Evolutionary conservation across 1,140 invertebrate genomes (phyloP), one percentile per base, ranked within the genome.

Genomic region (Diorhabda carinulata): DNA sequence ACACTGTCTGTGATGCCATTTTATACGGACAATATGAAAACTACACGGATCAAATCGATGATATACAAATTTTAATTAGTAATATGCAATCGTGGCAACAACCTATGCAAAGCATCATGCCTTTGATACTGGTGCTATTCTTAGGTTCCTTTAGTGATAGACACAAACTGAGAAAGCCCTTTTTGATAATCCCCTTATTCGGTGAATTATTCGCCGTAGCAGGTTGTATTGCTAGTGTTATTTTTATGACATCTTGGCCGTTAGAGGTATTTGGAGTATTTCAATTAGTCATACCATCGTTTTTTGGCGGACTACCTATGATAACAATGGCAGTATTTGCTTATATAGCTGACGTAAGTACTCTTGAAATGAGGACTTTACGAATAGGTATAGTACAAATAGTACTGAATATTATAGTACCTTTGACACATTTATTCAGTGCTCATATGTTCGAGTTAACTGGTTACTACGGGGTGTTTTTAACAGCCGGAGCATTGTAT

Each of bases 141-240:
- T 79, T 90, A 72, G 87, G 90, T 69, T 85, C 87, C 2, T 87
- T 86, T 84, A 87, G 87, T 70, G 88, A 89, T 77, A 82, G 85
- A 52, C 85, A 87, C 60, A 87, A 88, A 66, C 85, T 73, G 25
- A 75, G 87, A 56, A 91, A 91, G 80, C 84, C 89, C 40, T 87
- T 86, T 66, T 84, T 89, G 74, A 72, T 89, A 5, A 69, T 88
- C 42, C 87, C 88, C 2, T 82, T 89, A 43, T 68, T 86, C 4
- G 88, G 88, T 5, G 87, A 89, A 73, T 82, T 86, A 44, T 78
- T 85, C 43, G 80, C 83, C 3, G 72, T 77, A 3, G 66, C 83
- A 3, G 83, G 83, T 41, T 83, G 85, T 64, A 81, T 87, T 3
- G 57, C 87, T 0, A 85, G 83, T 67, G 84, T 83, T 2, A 78